A percentile compares a stretch with the other conserved stretches of the same genome.
These are phyloP conservation scores for Volucella bombylans DNA, from an alignment of 2,888 invertebrate genomes.

Conservation along the genomic window DNA sequence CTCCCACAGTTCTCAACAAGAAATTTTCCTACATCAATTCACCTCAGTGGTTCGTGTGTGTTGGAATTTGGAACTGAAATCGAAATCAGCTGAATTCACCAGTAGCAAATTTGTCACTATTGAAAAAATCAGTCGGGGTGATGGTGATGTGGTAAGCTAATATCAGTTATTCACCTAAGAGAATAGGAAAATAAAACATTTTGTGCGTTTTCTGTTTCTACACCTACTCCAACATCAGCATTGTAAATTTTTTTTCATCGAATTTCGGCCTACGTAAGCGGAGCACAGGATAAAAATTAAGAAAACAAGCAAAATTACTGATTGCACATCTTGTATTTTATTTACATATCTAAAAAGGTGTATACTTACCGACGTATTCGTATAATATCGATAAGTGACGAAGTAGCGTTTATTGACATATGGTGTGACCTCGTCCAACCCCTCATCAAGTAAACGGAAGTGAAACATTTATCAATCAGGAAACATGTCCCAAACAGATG, in stretches of 20 bases:
- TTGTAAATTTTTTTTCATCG: constrained; percentile 58
- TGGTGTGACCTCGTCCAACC: constrained; percentile 31
- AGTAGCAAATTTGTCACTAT: not conserved
- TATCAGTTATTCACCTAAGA: constrained; percentile 3
- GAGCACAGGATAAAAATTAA: constrained; percentile 4
- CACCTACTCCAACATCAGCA: constrained; percentile 38
- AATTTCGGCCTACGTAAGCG: constrained; percentile 34
- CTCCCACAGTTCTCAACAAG: not conserved
- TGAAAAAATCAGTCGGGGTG: not conserved
- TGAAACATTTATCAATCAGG: not conserved
- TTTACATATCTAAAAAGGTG: constrained; percentile 4
- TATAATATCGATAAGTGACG: constrained; percentile 5
- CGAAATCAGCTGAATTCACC: no score
- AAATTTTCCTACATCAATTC: not conserved
- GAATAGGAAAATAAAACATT: not conserved
- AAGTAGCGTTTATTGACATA: constrained; percentile 39
- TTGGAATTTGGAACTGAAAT: not conserved
- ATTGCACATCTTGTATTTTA: constrained; percentile 14
- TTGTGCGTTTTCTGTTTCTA: constrained; percentile 7
- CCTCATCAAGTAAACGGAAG: constrained; percentile 2
- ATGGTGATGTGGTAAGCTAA: not conserved
- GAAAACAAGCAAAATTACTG: constrained; percentile 48
- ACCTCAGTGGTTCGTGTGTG: not conserved
- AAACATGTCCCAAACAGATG: constrained; percentile 81
- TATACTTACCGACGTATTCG: not conserved